Percentiles rank a stretch among this genome's conserved stretches.
Conservation (phyloP, 1,140 invertebrate species). For the Aphis craccivora region DNA sequence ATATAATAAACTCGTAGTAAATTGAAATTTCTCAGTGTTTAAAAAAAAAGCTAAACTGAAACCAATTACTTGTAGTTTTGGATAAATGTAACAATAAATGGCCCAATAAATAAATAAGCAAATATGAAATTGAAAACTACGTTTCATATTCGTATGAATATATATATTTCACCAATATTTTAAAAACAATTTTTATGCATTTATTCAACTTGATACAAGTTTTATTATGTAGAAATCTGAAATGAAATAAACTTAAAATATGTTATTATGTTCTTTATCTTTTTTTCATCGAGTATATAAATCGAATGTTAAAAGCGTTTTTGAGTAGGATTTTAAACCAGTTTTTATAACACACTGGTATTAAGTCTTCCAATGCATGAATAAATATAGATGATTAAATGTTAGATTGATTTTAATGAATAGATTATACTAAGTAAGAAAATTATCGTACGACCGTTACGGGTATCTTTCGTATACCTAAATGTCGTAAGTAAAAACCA, state of each 20-base stretch:
- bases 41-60: neutral
- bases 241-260: neutral
- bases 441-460: neutral
- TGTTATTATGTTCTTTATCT: neutral
- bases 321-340: slow-evolving; percentile 18
- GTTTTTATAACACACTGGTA: neutral
- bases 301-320: neutral
- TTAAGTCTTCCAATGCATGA: neutral
- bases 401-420: neutral
- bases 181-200: neutral
- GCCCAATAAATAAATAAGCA: neutral
- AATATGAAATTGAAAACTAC: neutral
- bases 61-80: neutral
- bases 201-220: neutral
- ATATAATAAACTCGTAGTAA: neutral
- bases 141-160: neutral
- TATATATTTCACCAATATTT: neutral
- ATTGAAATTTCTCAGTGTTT: neutral
- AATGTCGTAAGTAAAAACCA: neutral
- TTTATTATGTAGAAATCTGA: neutral
- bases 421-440: neutral
- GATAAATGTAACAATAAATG: no score
- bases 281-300: neutral
- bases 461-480: neutral
- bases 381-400: neutral